These are phyloP conservation scores for Clangula hyemalis DNA, from an alignment of 2,797 vertebrate genomes.

Conservation along the genomic window DNA sequence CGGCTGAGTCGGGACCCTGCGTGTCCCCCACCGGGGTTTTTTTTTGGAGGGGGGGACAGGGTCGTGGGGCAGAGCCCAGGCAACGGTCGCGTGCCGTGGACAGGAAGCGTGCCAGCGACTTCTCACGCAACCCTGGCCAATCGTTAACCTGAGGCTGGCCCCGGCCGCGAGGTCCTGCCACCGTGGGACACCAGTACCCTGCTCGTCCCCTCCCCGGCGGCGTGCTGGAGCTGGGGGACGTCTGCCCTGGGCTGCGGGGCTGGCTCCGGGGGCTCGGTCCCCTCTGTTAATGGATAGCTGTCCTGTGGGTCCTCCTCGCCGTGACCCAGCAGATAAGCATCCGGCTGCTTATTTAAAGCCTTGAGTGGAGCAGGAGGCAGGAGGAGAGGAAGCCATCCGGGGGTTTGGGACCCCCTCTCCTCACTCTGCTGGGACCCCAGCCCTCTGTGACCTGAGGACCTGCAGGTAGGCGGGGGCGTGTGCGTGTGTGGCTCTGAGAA, in stretches of 20 bases:
- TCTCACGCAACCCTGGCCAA: conserved; percentile 71
- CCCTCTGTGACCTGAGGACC: neutral
- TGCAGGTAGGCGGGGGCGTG: neutral
- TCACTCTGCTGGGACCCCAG: neutral
- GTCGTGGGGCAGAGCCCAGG: too few species aligned
- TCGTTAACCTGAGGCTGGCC: conserved; percentile 62
- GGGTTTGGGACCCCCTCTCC: neutral
- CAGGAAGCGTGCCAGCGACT: conserved; percentile 33
- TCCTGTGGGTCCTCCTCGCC: neutral
- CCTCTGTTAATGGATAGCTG: neutral
- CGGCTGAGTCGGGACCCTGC: neutral
- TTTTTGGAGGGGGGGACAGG: neutral
- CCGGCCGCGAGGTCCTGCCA: neutral
- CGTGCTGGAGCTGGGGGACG: neutral
- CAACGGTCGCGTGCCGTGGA: too few species aligned
- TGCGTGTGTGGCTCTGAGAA: too few species aligned
- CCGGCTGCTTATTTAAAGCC: too few species aligned
- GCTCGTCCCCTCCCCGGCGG: accelerated
- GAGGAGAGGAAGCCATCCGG: neutral
- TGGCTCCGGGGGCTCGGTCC: neutral
- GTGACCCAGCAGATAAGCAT: too few species aligned
- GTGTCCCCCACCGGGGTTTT: neutral
- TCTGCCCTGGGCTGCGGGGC: neutral
- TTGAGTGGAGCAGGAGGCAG: too few species aligned
- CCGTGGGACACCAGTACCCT: accelerated